Base-by-base conservation (phyloP, 2,888 invertebrate species). In the Leptopilina drosophilae region DNA sequence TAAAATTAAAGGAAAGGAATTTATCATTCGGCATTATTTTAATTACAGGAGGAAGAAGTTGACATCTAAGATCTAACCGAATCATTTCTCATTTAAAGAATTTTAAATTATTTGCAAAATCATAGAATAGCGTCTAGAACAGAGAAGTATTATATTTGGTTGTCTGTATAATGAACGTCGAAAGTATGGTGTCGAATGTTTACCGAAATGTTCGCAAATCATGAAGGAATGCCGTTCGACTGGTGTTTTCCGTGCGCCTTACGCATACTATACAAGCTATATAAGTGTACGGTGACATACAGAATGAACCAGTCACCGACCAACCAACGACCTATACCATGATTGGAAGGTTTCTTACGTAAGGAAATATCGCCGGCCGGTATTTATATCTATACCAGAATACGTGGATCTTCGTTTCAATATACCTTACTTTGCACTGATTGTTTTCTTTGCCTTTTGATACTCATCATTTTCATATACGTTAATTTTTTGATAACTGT, bases 121-220 rank as follows among this genome's bases (percentile, higher is more conserved):
- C 12, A 4, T 26, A 14, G 15, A 69, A 7, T 7, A 20, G 53
- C n/a, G 12, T 33, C 14, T 14, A 14, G 14, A 75, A 76, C 75
- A 11, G 80, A 78, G 20, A n/a, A 9, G 26, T 56, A 56, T 73
- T 53, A n/a, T 56, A 14, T 56, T n/a, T 14, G 76, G 75, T 77
- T 77, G 76, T 77, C 59, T 56, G 62, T 78, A 77, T 65, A 80
- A 79, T 82, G 78, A 78, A 82, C 87, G 86, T 83, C 84, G 83
- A 82, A 81, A 82, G 83, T 85, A 83, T 86, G 86, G 83, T 84
- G 87, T 87, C 85, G 86, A 87, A 84, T 87, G 87, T 89, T 89
- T 88, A 88, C 87, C 88, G 88, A 90, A 90, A 89, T 88, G 87
- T 90, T 89, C 88, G 89, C 90, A 89, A 90, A 90, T 90, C 89